A percentile compares a stretch with the other conserved stretches of the same genome.
These are phyloP conservation scores for Colius striatus DNA, from an alignment of 2,113 vertebrate species.

Conservation along the genomic window DNA sequence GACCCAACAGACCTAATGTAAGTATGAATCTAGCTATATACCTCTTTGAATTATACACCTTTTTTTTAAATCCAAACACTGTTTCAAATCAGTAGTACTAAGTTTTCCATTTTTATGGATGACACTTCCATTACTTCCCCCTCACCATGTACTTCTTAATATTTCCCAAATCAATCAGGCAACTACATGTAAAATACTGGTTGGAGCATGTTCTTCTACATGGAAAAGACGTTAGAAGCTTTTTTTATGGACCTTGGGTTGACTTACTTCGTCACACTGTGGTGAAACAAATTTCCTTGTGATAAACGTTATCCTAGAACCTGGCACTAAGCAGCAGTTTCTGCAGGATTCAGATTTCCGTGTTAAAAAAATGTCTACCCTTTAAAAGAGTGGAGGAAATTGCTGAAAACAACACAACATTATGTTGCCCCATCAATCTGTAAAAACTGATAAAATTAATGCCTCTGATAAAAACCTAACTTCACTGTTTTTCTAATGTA, in stretches of 20 bases:
- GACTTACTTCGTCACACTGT: background rate
- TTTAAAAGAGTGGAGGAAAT: background rate
- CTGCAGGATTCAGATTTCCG: background rate
- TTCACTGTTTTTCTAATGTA: background rate
- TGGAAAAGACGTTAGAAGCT: background rate
- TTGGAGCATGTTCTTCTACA: background rate
- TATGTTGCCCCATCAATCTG: background rate
- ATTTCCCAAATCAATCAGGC: background rate
- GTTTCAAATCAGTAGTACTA: background rate
- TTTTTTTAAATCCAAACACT: background rate
- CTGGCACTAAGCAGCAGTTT: background rate
- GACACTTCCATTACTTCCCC: background rate
- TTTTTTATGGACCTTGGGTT: background rate
- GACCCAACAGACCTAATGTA: conserved; percentile 95
- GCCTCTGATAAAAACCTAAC: background rate
- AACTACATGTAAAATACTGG: background rate
- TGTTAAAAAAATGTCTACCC: background rate
- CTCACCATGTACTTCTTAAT: background rate
- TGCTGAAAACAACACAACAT: background rate
- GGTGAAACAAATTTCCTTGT: background rate
- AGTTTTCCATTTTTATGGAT: background rate
- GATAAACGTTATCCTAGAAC: background rate
- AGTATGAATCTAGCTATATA: conserved; percentile 63
- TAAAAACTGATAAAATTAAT: background rate
- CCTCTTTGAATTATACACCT: background rate